Evolutionary conservation across 1,140 invertebrate species (phyloP), one percentile per base, ranked within the genome.

Genomic region (Batillaria attramentaria): DNA sequence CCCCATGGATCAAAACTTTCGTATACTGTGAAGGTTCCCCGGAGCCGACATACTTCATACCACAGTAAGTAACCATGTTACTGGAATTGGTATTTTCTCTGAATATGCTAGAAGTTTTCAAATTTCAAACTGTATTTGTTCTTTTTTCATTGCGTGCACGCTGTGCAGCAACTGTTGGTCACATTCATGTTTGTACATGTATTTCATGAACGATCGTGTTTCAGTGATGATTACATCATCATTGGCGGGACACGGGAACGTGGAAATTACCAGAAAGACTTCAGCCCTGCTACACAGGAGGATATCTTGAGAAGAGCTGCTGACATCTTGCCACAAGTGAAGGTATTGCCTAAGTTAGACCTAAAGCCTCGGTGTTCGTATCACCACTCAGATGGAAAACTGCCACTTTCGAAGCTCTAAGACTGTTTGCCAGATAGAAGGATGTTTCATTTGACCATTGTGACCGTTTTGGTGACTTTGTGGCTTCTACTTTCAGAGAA

Each of bases 1-100:
- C 82, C 41, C 81, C 81, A n/a, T 84, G 84, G 84, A 79, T 83
- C 70, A 83, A 81, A 43, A 42, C 77, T 70, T 85, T 79, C 65
- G 68, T 79, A 18, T 83, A 72, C 33, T 77, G 74, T 50, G 78
- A 72, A 1, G 80, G 79, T 24, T 72, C 78, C 57, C 62, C 10
- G 8, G 33, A 31, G 57, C 57, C 46, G 24, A 62, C 80, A 1
- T 81, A 83, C 39, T 41, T 72, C 39, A 39, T 72, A n/a, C 69
- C 69, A 42, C 69, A 72, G 69, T 72, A 28, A 72, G 69, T 72
- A 3, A 24, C 10, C 46, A 10, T 50, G 13, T 31, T 33, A 35
- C 4, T 5, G 28, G 62, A 66, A 28, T 70, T n/a, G 28, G 20
- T 41, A 20, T n/a, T 54, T n/a, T 1, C 50, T 54, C 50, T 54